Evolutionary conservation across 2,113 vertebrate genomes (phyloP), one percentile per base, ranked within the genome.

Genomic region (Probosciger aterrimus): DNA sequence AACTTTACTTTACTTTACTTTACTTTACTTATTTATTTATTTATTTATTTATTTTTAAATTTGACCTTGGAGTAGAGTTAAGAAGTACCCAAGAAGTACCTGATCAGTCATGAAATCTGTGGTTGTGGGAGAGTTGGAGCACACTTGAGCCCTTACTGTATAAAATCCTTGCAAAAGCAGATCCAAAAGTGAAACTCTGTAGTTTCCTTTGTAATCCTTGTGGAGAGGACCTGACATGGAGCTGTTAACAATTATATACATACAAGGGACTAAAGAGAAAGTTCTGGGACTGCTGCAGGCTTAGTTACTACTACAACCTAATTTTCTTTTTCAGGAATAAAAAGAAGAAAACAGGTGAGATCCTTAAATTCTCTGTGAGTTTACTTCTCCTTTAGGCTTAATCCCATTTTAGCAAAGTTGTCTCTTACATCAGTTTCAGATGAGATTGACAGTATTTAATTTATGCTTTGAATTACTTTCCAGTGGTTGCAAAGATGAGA

Each of bases 381-480:
- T 49, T 73, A 11, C 22, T 55, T 53, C 18, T 85, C 31, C 35
- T 71, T 92, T 91, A 63, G 44, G 47, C 10, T 92, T 76, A 76
- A 89, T 82, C 52, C 82, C 33, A 87, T n/a, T 31, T 82, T 64
- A 86, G 67, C 13, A 37, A 83, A 67, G 28, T 63, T 76, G 39
- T 67, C 20, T 85, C 39, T 83, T 81, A 23, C 25, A 43, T 83
- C 46, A 47, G 33, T 79, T 95, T 92, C 50, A 89, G 73, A 92
- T 90, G 37, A 96, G 5, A 16, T 14, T 81, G 43, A 55, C 68
- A 77, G 22, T 74, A 53, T 88, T 86, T 92, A 83, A 63, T 63
- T 93, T 77, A 50, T 91, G 39, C 35, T 92, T 88, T 86, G 50
- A 80, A 88, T 79, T 85, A 35, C 46, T 90, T 93, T 88, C 30